A percentile compares a stretch with the other conserved stretches of the same genome.
phyloP scores from a whole-genome alignment of 2,113 vertebrate genomes.

The Aphyosemion australe region DNA sequence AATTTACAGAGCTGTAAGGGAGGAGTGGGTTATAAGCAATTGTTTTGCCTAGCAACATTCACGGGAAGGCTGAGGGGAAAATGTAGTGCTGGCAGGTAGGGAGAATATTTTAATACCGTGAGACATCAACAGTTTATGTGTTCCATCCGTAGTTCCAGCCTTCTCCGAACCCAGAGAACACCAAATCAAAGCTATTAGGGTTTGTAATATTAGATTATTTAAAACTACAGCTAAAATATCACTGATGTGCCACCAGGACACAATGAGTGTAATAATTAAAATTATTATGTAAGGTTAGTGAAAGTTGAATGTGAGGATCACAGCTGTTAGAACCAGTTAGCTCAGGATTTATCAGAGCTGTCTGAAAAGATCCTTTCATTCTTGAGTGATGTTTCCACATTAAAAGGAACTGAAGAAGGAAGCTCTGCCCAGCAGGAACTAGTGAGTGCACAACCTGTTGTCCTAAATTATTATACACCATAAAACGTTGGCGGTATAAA shows the following conservation, averaged over 20 bases:
- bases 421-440: no score
- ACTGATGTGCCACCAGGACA: neutral
- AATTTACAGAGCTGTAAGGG: slow-evolving; percentile 77
- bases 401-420: no score
- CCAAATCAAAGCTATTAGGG: slow-evolving; percentile 60
- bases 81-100: slow-evolving; percentile 68
- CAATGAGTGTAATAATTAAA: no score
- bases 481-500: no score
- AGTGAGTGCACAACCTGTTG: no score
- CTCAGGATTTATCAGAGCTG: no score
- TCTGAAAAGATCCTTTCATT: no score
- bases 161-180: slow-evolving; percentile 53
- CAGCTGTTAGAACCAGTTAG: no score
- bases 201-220: slow-evolving; percentile 55
- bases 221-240: slow-evolving; percentile 34
- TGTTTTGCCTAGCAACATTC: slow-evolving; percentile 75
- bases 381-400: no score
- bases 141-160: slow-evolving; percentile 70
- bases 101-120: slow-evolving; percentile 72
- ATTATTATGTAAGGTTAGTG: no score
- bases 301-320: no score
- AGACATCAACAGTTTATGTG: slow-evolving; percentile 74
- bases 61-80: slow-evolving; percentile 69
- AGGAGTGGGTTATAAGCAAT: slow-evolving; percentile 67
- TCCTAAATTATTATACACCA: no score